A percentile compares a stretch with the other conserved stretches of the same genome.
phyloP scores from a whole-genome alignment of 2,113 vertebrate species.

The Sylvia atricapilla region DNA sequence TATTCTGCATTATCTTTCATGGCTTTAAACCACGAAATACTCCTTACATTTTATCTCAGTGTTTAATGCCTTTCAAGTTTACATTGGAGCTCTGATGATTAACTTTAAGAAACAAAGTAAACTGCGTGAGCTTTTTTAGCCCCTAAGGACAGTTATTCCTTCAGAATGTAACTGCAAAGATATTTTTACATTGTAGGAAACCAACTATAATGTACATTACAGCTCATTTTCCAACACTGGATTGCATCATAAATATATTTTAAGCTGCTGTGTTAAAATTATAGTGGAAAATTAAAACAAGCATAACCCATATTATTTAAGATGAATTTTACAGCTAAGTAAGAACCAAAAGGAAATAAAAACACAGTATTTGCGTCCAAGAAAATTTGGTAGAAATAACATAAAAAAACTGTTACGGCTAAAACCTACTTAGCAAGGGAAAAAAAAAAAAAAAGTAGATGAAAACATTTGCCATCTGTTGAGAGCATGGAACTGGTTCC shows the following conservation, averaged over 20 bases:
- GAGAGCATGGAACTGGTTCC: conserved; percentile 25
- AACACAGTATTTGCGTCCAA: background rate
- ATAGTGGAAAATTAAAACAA: conserved; percentile 61
- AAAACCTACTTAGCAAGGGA: conserved; percentile 17
- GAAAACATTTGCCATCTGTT: conserved; percentile 66
- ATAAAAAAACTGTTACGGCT: conserved; percentile 6
- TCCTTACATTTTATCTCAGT: background rate
- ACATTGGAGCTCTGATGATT: conserved; percentile 14
- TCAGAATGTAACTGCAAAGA: background rate
- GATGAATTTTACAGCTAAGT: conserved; percentile 43
- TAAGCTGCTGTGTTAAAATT: conserved; percentile 49
- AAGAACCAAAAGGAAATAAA: background rate
- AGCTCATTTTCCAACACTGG: conserved; percentile 1
- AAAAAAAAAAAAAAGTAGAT: background rate
- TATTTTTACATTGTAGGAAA: conserved; percentile 5
- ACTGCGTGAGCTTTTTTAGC: background rate
- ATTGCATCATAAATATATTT: conserved; percentile 20
- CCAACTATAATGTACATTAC: conserved; percentile 13
- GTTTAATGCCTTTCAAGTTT: conserved; percentile 10
- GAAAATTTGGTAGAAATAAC: conserved; percentile 11
- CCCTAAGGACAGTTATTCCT: conserved; percentile 20
- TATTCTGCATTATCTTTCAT: background rate
- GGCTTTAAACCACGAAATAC: background rate
- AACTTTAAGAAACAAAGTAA: conserved; percentile 40
- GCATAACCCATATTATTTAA: conserved; percentile 49